Percentiles rank a stretch among this genome's conserved stretches.
Evolutionary conservation across 2,888 invertebrate genomes (phyloP).

Genomic region (Formica aserva): DNA sequence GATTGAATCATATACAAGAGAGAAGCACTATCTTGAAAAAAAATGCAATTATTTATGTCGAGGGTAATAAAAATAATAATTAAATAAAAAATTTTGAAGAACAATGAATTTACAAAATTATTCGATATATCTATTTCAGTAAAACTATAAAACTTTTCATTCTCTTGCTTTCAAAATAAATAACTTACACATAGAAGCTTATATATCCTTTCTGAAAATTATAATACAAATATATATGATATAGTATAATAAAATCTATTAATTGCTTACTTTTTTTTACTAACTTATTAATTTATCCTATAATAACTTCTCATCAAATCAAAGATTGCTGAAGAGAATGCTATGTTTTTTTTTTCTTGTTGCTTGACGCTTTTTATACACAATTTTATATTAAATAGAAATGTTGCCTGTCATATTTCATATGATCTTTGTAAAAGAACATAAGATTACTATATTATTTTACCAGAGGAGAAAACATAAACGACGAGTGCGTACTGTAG

Average conservation of each 20-base stretch:
- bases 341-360: background rate
- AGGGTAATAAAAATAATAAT: background rate
- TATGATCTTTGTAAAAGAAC: background rate
- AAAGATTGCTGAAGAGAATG: background rate
- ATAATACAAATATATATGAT: background rate
- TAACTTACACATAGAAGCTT: background rate
- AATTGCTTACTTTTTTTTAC: background rate
- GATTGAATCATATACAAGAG: background rate
- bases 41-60: constrained; percentile 13
- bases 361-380: background rate
- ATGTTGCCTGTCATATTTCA: background rate
- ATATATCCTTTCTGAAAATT: background rate
- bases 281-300: constrained; percentile 20
- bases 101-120: constrained; percentile 44
- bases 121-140: constrained; percentile 6
- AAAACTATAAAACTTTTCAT: background rate
- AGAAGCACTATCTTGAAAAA: background rate
- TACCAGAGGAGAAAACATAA: constrained; percentile 78
- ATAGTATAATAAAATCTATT: constrained; percentile 11
- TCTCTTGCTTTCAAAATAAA: constrained; percentile 10
- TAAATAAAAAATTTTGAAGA: constrained; percentile 30
- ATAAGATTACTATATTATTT: constrained; percentile 56
- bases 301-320: background rate
- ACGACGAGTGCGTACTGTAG: constrained; percentile 76
- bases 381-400: constrained; percentile 14